Percentiles rank a stretch among this genome's conserved stretches.
phyloP scores from a whole-genome alignment of 64 coral and sea anemone species.

The Astreopora myriophthalma region DNA sequence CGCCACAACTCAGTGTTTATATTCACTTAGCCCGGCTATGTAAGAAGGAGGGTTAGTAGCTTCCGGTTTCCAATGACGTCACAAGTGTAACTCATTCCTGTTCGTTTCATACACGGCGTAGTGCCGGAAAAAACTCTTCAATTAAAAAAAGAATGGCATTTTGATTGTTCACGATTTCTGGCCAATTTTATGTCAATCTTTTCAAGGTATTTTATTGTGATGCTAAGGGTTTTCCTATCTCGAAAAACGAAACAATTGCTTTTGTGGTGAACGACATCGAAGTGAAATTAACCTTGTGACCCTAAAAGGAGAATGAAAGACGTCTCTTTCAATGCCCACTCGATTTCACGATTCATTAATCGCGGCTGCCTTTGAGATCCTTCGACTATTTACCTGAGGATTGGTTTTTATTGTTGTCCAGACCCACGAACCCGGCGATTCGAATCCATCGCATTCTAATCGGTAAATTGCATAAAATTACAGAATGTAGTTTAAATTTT shows the following conservation, averaged over 20 bases:
- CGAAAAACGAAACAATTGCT: background rate
- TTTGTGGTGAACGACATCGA: background rate
- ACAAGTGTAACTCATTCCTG: background rate
- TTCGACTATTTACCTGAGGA: too few species aligned
- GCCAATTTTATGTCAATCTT: background rate
- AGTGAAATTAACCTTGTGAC: background rate
- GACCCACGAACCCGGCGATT: too few species aligned
- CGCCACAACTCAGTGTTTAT: background rate
- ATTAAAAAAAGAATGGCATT: background rate
- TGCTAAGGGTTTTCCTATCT: background rate
- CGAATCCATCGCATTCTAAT: too few species aligned
- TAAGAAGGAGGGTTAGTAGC: background rate
- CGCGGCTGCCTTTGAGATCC: too few species aligned
- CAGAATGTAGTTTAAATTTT: too few species aligned
- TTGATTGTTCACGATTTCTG: background rate
- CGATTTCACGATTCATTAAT: background rate
- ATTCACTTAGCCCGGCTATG: background rate
- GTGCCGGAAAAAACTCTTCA: background rate
- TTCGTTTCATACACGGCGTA: background rate
- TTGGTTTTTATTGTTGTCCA: too few species aligned
- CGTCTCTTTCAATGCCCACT: background rate
- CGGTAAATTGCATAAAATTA: too few species aligned
- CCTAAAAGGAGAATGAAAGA: background rate
- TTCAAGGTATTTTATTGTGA: background rate
- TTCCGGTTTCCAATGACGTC: slow-evolving; percentile 36